phyloP scores from a whole-genome alignment of 2,797 vertebrate genomes.

The Melanotaenia pygmaea region DNA sequence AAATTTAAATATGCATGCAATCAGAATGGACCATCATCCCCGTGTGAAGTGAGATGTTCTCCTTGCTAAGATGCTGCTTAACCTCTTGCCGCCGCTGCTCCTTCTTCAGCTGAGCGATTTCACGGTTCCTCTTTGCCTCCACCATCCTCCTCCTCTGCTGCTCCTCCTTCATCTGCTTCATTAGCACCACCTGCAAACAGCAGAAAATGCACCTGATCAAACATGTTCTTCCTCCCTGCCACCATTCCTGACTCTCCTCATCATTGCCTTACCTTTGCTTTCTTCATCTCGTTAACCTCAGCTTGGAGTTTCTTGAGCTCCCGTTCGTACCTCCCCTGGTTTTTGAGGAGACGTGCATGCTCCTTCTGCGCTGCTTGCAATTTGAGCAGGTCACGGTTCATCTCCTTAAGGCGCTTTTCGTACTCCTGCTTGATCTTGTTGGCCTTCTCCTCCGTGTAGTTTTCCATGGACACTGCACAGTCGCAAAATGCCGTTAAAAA shows the following conservation, averaged over 20 bases:
- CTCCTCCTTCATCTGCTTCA: slow-evolving; percentile 99
- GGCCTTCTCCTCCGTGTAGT: slow-evolving; percentile 97
- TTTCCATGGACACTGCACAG: slow-evolving; percentile 95
- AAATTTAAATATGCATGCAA: background rate
- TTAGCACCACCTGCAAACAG: slow-evolving; percentile 85
- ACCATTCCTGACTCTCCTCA: background rate
- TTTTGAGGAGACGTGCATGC: slow-evolving; percentile 93
- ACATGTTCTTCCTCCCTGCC: background rate
- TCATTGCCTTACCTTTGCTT: slow-evolving; percentile 88
- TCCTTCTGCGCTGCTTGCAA: slow-evolving; percentile 95
- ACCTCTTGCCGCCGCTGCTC: slow-evolving; percentile 97
- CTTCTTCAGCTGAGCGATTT: slow-evolving; percentile 97
- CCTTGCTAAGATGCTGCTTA: slow-evolving; percentile 1
- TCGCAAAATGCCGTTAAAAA: background rate
- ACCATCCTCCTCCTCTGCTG: slow-evolving; percentile 92
- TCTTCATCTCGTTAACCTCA: slow-evolving; percentile 97
- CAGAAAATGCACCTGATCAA: background rate
- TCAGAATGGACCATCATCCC: background rate
- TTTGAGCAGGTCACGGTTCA: slow-evolving; percentile 96
- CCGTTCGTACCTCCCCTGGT: slow-evolving; percentile 94
- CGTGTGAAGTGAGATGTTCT: background rate
- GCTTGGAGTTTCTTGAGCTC: slow-evolving; percentile 94
- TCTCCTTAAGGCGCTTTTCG: slow-evolving; percentile 94
- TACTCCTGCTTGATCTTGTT: slow-evolving; percentile 94
- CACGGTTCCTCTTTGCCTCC: slow-evolving; percentile 93